phyloP scores from a whole-genome alignment of 2,888 invertebrate species.

The Drosophila sordidula region DNA sequence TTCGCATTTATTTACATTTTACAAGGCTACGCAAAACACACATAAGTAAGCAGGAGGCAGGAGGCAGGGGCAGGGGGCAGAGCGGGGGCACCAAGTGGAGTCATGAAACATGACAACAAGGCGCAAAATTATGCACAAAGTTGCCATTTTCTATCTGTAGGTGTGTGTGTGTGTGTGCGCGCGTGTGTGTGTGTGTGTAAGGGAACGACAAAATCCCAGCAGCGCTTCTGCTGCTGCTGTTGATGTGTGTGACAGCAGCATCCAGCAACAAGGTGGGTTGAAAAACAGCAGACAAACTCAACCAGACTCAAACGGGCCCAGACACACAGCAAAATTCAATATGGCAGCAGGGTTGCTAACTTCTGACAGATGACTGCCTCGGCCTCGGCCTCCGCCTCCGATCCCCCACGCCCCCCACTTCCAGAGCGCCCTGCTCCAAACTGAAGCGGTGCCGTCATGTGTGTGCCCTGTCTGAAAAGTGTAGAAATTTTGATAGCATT shows the following conservation, averaged over 20 bases:
- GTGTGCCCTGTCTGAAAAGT: conserved; percentile 43
- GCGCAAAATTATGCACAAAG: conserved; percentile 80
- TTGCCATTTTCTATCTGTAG: conserved; percentile 58
- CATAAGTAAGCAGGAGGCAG: conserved; percentile 29
- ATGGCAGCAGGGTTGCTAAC: conserved; percentile 75
- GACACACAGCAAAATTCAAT: conserved; percentile 65
- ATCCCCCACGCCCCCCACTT: conserved; percentile 4
- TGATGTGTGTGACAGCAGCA: conserved; percentile 58
- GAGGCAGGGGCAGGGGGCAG: not conserved
- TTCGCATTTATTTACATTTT: conserved; percentile 78
- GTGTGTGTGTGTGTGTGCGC: conserved; percentile 3
- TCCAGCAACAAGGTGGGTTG: conserved; percentile 67
- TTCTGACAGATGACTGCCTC: conserved; percentile 75
- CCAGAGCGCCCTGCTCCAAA: conserved; percentile 8
- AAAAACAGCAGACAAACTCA: conserved; percentile 41
- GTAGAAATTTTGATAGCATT: conserved; percentile 45
- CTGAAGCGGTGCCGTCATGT: conserved; percentile 26
- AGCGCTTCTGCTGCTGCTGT: conserved; percentile 51
- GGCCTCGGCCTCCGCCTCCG: conserved; percentile 13
- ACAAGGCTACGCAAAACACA: conserved; percentile 67
- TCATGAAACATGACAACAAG: conserved; percentile 73
- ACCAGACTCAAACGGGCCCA: conserved; percentile 19
- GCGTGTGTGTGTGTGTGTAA: conserved; percentile 21
- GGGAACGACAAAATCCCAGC: conserved; percentile 65
- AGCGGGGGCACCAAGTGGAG: conserved; percentile 8